Conservation (phyloP, 2,113 vertebrate species). For the Pygoscelis adeliae region DNA sequence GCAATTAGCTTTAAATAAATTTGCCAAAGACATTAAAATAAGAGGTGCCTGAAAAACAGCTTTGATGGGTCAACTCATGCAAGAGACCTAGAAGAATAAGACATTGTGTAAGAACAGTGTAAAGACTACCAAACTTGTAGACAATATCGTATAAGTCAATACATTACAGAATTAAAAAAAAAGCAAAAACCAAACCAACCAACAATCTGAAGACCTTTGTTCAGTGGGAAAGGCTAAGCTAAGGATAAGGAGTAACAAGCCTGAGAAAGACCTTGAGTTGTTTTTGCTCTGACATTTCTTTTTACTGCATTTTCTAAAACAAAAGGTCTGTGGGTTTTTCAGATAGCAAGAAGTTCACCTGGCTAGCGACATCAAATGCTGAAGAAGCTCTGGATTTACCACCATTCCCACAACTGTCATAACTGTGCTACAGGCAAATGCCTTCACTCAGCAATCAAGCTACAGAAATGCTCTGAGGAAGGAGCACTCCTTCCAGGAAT, state of each 20-base stretch:
- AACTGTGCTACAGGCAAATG: neutral
- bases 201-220: neutral
- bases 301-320: neutral
- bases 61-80: neutral
- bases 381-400: neutral
- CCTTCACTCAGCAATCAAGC: neutral
- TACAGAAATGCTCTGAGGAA: neutral
- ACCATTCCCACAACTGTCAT: neutral
- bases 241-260: neutral
- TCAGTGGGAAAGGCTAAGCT: neutral
- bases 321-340: neutral
- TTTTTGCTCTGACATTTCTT: neutral
- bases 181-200: neutral
- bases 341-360: neutral
- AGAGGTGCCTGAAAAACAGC: neutral
- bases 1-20: neutral
- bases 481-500: neutral
- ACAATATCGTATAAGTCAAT: fast-evolving
- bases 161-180: neutral
- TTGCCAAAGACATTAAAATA: neutral
- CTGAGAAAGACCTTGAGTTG: neutral
- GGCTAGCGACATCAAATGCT: neutral
- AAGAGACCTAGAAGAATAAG: neutral
- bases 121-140: neutral
- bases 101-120: fast-evolving